Conservation (phyloP, 2,113 vertebrate genomes). For the Gnathonemus longibarbis region DNA sequence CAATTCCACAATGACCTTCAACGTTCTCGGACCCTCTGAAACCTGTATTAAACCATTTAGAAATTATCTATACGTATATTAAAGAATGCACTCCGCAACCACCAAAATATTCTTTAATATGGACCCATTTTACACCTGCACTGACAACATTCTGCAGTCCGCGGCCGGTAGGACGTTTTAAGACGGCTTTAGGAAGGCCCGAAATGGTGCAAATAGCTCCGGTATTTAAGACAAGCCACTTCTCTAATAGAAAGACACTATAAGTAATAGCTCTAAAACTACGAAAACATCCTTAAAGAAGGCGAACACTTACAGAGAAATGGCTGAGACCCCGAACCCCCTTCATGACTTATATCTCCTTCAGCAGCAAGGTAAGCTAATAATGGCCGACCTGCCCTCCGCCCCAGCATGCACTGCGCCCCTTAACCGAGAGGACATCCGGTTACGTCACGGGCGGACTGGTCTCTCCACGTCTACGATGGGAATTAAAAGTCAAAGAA, state of each 20-base stretch:
- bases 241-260: not conserved
- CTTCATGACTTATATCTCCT: slow-evolving; percentile 65
- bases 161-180: not conserved
- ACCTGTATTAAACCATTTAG: too few species aligned
- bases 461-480: not conserved
- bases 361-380: slow-evolving; percentile 42
- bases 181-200: not conserved
- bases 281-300: not conserved
- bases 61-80: not conserved
- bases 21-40: not conserved
- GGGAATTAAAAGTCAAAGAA: not conserved
- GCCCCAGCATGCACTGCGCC: slow-evolving; percentile 55
- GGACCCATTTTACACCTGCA: not conserved
- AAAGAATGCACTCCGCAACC: not conserved
- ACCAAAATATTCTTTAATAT: not conserved
- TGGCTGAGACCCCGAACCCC: slow-evolving; percentile 59
- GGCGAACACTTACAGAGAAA: slow-evolving; percentile 51
- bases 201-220: not conserved
- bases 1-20: slow-evolving; percentile 27
- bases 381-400: slow-evolving; percentile 54
- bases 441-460: not conserved
- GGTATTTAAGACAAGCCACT: not conserved
- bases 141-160: not conserved
- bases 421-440: not conserved
- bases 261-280: not conserved